Conservation (phyloP, 2,797 vertebrate species). For the Argya squamiceps region DNA sequence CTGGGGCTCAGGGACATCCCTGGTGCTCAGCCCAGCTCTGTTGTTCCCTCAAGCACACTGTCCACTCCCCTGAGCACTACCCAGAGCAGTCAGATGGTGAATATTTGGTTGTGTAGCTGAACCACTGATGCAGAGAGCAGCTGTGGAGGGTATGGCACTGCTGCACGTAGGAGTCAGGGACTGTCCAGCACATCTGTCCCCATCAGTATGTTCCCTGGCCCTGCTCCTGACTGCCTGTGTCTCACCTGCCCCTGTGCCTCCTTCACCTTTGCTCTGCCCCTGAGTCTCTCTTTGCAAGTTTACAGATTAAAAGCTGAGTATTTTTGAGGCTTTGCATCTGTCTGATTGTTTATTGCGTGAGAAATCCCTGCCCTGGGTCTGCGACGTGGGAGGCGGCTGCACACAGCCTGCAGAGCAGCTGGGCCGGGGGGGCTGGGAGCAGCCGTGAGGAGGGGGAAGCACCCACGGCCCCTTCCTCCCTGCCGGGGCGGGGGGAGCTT, state of each 20-base stretch:
- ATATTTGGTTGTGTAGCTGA: background rate
- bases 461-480: background rate
- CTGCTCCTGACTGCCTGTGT: accelerated
- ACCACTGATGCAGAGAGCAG: background rate
- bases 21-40: background rate
- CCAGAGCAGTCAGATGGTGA: accelerated
- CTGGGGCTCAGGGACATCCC: background rate
- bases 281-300: background rate
- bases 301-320: conserved; percentile 52
- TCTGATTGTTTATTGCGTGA: background rate
- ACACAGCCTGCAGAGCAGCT: background rate
- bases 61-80: background rate
- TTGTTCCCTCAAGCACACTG: accelerated
- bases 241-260: background rate
- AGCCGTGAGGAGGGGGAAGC: background rate
- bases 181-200: background rate
- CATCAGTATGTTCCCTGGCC: background rate
- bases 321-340: conserved; percentile 40
- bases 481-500: background rate
- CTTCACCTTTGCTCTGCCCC: background rate
- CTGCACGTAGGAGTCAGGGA: background rate
- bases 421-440: accelerated
- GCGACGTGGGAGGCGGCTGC: conserved; percentile 4
- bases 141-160: background rate
- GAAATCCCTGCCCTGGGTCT: conserved; percentile 1